Conservation (phyloP, 1,140 invertebrate genomes). For the Neodiprion lecontei region DNA sequence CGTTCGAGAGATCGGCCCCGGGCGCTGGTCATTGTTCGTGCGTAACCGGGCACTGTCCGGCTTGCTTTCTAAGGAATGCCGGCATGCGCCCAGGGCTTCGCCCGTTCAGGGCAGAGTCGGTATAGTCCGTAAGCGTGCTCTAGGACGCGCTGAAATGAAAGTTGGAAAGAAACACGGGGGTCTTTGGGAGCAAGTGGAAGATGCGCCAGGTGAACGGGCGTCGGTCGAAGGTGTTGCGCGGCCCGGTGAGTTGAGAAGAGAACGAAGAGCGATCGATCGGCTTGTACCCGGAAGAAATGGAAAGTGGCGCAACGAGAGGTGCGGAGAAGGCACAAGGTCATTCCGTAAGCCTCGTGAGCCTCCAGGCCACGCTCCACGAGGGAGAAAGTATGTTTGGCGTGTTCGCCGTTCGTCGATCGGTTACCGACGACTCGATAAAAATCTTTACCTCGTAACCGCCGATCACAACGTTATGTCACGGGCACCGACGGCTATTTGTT, state of each 20-base stretch:
- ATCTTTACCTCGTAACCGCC: background rate
- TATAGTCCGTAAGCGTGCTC: too few relatives aligned
- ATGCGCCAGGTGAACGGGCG: too few relatives aligned
- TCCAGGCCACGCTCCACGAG: background rate
- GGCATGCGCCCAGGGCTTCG: background rate
- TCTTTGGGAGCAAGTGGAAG: too few relatives aligned
- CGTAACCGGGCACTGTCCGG: background rate
- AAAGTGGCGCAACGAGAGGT: constrained; percentile 26
- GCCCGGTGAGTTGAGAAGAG: background rate
- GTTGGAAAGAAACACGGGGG: too few relatives aligned
- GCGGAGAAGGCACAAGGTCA: constrained; percentile 25
- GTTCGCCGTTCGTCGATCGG: background rate
- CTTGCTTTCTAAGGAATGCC: background rate
- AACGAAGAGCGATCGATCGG: constrained; percentile 17
- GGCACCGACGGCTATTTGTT: background rate
- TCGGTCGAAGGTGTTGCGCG: background rate
- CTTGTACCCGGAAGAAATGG: constrained; percentile 31
- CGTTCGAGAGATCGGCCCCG: background rate
- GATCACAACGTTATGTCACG: constrained; percentile 7
- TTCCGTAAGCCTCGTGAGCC: background rate
- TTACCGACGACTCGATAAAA: background rate
- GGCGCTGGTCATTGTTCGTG: background rate
- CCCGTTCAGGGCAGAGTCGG: background rate
- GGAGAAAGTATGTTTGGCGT: constrained; percentile 7
- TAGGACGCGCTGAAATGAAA: too few relatives aligned